Base-by-base conservation (phyloP, 2,888 invertebrate genomes). In the Selenia dentaria region DNA sequence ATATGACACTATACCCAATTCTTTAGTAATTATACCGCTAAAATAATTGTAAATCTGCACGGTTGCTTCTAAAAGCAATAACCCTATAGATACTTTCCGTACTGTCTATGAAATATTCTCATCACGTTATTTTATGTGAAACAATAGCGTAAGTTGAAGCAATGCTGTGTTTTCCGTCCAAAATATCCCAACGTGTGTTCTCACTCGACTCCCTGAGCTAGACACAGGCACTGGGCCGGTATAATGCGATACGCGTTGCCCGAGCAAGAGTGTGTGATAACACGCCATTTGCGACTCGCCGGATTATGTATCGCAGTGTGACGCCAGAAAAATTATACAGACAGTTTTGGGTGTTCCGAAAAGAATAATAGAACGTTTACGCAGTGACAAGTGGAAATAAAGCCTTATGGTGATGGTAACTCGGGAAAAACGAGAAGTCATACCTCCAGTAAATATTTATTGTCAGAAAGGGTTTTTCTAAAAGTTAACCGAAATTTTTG, bases 211-310 rank as follows among this genome's bases (percentile, higher is more conserved):
- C 35, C 25, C 39, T 14, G 28, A 34, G 26, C 48, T 51, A 39
- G 39, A 44, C 29, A 41, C 45, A 57, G 26, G 33, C 40, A 28
- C 13, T 31, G 36, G 47, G 34, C 44, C 34, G 29, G 55, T 43
- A 39, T 53, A 52, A 56, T 59, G 48, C 44, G 53, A 60, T 55
- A 53, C 55, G 49, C 46, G 38, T 35, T 24, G 42, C 27, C 45
- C 41, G 57, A 38, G 50, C 61, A 51, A 49, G 52, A 52, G 48
- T 52, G 39, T 49, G 53, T 52, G 61, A 59, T 55, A 59, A 61
- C 57, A 52, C 49, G 40, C 51, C 56, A 52, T 59, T 55, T 57
- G 51, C 46, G 38, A 56, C 45, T 41, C 27, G 10, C 33, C 25
- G 38, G 38, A 39, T 51, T 50, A 54, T 49, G 36, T 57, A 59